Conservation (phyloP, 35 echinoderm and acorn worm genomes). For the Patiria miniata region DNA sequence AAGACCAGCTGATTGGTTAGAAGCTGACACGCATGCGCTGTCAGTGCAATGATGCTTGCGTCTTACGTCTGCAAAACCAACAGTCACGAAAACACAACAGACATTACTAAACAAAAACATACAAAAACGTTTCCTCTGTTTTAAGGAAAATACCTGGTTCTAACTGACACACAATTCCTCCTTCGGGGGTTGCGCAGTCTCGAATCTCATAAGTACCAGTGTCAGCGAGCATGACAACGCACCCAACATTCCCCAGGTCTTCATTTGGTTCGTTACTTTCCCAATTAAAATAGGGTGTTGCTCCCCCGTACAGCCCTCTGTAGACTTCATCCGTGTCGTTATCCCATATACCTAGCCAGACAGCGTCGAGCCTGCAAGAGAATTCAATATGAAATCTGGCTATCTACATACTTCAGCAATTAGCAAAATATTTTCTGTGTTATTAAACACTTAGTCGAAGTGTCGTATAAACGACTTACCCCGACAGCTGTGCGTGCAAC, state of each 20-base stretch:
- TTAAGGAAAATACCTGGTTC: background rate
- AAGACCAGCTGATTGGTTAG: too few species aligned
- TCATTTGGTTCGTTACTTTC: background rate
- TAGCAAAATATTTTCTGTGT: too few species aligned
- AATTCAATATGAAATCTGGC: background rate
- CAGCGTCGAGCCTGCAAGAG: background rate
- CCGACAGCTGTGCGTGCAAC: background rate
- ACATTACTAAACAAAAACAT: too few species aligned
- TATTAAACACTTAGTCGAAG: too few species aligned
- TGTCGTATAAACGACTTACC: too few species aligned
- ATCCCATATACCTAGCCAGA: conserved; percentile 7
- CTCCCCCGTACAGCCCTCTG: background rate
- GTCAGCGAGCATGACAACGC: background rate
- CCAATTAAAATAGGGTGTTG: background rate
- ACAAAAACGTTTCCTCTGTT: background rate
- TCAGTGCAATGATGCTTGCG: too few species aligned
- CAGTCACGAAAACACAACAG: too few species aligned
- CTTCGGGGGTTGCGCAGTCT: background rate
- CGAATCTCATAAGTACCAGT: background rate
- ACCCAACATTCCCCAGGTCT: background rate
- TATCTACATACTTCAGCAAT: background rate
- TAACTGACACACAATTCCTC: background rate
- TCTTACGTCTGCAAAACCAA: too few species aligned
- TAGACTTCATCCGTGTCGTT: background rate
- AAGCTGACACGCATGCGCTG: too few species aligned